Evolutionary conservation across 2,888 invertebrate genomes (phyloP).

Genomic region (Drosophila anomelani): DNA sequence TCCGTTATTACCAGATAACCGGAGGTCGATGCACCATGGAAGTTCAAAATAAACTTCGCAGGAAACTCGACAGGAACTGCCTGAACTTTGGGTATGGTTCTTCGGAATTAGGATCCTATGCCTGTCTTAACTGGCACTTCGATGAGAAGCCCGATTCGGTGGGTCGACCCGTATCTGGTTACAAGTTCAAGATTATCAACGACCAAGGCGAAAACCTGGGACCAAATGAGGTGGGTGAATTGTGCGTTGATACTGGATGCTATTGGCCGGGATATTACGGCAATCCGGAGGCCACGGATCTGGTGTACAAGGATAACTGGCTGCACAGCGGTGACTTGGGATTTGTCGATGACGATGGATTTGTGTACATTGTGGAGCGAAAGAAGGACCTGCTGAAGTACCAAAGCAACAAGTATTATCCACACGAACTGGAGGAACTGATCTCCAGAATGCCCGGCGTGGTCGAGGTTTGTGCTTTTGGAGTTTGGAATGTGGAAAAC

Average conservation of each 20-base stretch:
- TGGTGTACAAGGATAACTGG: slow-evolving; percentile 69
- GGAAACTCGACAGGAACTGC: slow-evolving; percentile 45
- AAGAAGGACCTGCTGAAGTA: slow-evolving; percentile 74
- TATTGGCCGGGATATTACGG: slow-evolving; percentile 76
- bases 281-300: slow-evolving; percentile 63
- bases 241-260: slow-evolving; percentile 52
- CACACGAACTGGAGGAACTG: slow-evolving; percentile 70
- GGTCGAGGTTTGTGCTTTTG: slow-evolving; percentile 70
- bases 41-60: slow-evolving; percentile 50
- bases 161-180: slow-evolving; percentile 59
- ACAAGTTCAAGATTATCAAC: slow-evolving; percentile 68
- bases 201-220: slow-evolving; percentile 58
- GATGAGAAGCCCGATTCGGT: slow-evolving; percentile 48
- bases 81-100: slow-evolving; percentile 66
- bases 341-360: slow-evolving; percentile 76
- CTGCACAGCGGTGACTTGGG: slow-evolving; percentile 78
- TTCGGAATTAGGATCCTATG: slow-evolving; percentile 64
- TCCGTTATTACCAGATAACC: slow-evolving; percentile 46
- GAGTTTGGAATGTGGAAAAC: slow-evolving; percentile 64
- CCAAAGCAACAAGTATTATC: slow-evolving; percentile 69
- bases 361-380: slow-evolving; percentile 69
- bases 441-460: slow-evolving; percentile 66
- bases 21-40: slow-evolving; percentile 59
- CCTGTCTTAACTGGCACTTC: slow-evolving; percentile 37
- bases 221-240: slow-evolving; percentile 67